Evolutionary conservation across 2,797 vertebrate species (phyloP).

Genomic region (Melopsittacus undulatus): DNA sequence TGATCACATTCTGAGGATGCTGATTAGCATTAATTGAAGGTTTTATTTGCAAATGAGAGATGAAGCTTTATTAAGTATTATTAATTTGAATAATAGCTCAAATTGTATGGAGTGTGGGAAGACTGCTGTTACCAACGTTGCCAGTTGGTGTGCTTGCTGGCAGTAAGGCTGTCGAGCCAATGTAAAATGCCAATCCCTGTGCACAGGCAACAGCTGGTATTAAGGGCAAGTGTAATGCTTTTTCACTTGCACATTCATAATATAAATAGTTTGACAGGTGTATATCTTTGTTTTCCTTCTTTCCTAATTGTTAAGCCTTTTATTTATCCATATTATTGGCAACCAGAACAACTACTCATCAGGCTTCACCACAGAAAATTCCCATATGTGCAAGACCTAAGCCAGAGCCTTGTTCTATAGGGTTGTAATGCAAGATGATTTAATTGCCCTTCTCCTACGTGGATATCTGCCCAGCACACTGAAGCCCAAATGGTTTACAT

Average conservation of each 20-base stretch:
- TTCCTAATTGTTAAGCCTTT: conserved; percentile 35
- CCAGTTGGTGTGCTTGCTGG: conserved; percentile 31
- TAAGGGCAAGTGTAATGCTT: background rate
- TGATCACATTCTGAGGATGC: conserved; percentile 28
- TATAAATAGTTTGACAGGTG: conserved; percentile 28
- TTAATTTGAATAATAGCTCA: conserved; percentile 61
- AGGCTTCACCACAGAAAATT: conserved; percentile 48
- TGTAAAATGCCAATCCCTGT: background rate
- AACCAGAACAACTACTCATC: background rate
- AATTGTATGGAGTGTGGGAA: conserved; percentile 31
- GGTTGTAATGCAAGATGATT: conserved; percentile 48
- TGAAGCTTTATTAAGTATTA: conserved; percentile 64
- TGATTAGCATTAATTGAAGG: conserved; percentile 68
- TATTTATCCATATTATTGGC: conserved; percentile 28
- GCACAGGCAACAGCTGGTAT: conserved; percentile 7
- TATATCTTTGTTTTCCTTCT: conserved; percentile 29
- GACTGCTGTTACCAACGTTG: background rate
- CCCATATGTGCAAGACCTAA: conserved; percentile 42
- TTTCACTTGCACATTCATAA: conserved; percentile 33
- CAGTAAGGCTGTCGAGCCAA: background rate
- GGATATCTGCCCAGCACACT: conserved; percentile 38
- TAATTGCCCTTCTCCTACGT: conserved; percentile 57
- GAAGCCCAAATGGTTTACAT: conserved; percentile 50
- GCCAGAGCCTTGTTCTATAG: conserved; percentile 39
- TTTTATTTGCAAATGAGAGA: conserved; percentile 59